Percentiles rank a stretch among this genome's conserved stretches.
Conservation (phyloP, 2,113 vertebrate genomes). For the Trochalopteron elliotii region DNA sequence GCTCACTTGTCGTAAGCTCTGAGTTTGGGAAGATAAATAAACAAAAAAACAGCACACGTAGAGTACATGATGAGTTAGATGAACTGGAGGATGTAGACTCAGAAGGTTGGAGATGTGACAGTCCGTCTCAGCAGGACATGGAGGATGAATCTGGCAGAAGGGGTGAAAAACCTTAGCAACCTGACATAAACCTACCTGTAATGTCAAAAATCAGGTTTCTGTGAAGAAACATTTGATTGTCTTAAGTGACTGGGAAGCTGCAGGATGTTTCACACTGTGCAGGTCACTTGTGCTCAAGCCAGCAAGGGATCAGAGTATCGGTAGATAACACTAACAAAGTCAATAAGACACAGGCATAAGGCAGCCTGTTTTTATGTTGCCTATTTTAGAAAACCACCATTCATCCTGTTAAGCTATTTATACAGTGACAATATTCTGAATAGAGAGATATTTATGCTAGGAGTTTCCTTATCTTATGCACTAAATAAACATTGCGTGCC, state of each 20-base stretch:
- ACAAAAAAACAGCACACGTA: fast-evolving
- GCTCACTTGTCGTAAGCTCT: background rate
- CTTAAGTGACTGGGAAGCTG: background rate
- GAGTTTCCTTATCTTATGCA: background rate
- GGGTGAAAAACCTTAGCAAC: background rate
- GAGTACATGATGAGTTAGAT: background rate
- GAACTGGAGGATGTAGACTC: fast-evolving
- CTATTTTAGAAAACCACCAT: background rate
- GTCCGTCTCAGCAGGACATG: background rate
- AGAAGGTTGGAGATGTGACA: background rate
- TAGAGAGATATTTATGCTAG: background rate
- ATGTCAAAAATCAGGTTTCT: background rate
- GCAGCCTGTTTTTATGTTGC: background rate
- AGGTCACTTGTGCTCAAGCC: background rate
- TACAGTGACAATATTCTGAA: background rate
- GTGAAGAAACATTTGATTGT: background rate
- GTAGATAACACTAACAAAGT: background rate
- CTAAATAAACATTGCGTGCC: background rate
- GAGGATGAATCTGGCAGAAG: background rate
- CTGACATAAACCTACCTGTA: background rate
- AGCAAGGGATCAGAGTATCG: background rate
- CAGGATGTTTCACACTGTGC: background rate
- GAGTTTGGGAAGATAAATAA: background rate
- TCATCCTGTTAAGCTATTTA: background rate
- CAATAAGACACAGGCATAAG: background rate